Conservation (phyloP, 2,797 vertebrate genomes). For the Poliocrania exsul region DNA sequence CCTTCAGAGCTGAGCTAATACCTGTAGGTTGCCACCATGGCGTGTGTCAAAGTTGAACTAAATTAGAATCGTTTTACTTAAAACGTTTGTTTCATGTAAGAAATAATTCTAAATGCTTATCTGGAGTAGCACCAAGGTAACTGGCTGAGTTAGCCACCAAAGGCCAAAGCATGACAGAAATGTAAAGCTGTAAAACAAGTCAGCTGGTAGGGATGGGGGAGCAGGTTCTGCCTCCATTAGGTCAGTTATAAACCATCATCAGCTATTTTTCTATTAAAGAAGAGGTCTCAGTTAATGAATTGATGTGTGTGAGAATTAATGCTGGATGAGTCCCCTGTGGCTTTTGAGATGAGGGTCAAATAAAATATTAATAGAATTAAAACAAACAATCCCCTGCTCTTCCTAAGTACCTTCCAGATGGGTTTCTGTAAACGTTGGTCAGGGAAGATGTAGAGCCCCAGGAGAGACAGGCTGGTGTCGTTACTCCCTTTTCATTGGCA, state of each 20-base stretch:
- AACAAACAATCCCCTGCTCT: slow-evolving; percentile 18
- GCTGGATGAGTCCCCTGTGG: slow-evolving; percentile 13
- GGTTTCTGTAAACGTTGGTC: neutral
- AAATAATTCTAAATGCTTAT: neutral
- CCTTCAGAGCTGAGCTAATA: neutral
- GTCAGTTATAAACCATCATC: neutral
- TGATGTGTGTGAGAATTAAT: slow-evolving; percentile 42
- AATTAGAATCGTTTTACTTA: neutral
- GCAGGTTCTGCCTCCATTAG: neutral
- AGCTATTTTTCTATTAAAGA: slow-evolving; percentile 38
- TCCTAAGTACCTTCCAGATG: neutral
- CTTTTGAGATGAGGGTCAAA: slow-evolving; percentile 36
- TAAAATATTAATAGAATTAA: slow-evolving; percentile 69
- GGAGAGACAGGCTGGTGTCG: neutral
- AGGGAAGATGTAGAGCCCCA: neutral
- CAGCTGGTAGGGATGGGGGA: neutral
- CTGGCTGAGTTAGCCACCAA: neutral
- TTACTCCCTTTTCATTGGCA: neutral
- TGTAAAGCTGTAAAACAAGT: neutral
- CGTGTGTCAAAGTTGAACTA: neutral
- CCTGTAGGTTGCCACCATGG: neutral
- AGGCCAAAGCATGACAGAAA: neutral
- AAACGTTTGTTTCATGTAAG: neutral
- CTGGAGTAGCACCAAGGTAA: neutral
- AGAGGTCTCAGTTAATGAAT: slow-evolving; percentile 56